A percentile compares a stretch with the other conserved stretches of the same genome.
Evolutionary conservation across 2,113 vertebrate genomes (phyloP).

Genomic region (Eptatretus burgeri): DNA sequence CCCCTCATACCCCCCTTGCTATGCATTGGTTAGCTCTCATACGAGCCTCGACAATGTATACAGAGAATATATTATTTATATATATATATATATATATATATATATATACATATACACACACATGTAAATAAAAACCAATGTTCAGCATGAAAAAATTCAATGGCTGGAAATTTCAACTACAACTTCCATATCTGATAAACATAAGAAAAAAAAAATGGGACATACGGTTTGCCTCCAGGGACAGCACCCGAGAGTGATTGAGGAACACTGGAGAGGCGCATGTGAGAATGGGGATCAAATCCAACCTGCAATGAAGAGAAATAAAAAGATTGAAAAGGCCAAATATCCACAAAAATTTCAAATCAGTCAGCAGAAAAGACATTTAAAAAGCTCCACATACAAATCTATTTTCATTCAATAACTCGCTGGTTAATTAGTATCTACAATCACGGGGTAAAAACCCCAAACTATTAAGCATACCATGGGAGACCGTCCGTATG

Average conservation of each 20-base stretch:
- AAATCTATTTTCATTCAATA: not conserved
- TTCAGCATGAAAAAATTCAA: too few species aligned
- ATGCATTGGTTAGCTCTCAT: too few species aligned
- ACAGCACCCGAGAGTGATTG: conserved; percentile 35
- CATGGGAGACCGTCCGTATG: conserved; percentile 36
- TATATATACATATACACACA: too few species aligned
- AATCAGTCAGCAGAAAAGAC: not conserved
- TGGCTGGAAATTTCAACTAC: too few species aligned
- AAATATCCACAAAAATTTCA: not conserved
- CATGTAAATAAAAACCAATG: too few species aligned
- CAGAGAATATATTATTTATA: too few species aligned
- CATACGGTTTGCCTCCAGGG: conserved; percentile 49
- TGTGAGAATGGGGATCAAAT: conserved; percentile 49
- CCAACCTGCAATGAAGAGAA: conserved; percentile 22
- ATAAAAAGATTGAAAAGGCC: not conserved
- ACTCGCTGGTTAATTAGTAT: too few species aligned
- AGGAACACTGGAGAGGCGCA: conserved; percentile 41
- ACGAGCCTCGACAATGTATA: too few species aligned
- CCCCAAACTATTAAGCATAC: conserved; percentile 14
- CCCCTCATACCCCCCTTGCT: too few species aligned
- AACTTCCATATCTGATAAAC: too few species aligned
- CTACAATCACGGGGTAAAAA: too few species aligned
- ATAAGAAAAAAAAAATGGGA: conserved; percentile 10
- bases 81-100: too few species aligned
- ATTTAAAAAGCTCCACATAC: not conserved